These are phyloP conservation scores for Etheostoma perlongum DNA, from an alignment of 2,797 vertebrate species.

Conservation along the genomic window DNA sequence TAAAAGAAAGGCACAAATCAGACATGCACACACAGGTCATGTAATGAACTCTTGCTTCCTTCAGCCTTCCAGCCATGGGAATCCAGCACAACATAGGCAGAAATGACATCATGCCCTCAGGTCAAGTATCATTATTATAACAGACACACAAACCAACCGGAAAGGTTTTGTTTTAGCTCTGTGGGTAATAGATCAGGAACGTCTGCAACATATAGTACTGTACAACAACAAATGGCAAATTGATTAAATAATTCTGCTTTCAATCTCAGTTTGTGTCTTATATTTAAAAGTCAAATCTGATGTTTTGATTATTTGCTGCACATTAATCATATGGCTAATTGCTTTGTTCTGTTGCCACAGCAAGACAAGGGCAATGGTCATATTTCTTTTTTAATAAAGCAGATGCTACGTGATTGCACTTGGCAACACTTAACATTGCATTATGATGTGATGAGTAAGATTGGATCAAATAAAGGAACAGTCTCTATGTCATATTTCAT, in stretches of 20 bases:
- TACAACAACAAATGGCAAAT: background rate
- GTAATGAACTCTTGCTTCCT: conserved; percentile 66
- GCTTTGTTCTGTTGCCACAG: conserved; percentile 44
- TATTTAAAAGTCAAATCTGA: background rate
- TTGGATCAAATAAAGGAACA: conserved; percentile 30
- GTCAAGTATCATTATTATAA: conserved; percentile 43
- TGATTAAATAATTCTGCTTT: background rate
- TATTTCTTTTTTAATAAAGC: conserved; percentile 10
- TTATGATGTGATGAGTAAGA: conserved; percentile 38
- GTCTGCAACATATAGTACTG: background rate
- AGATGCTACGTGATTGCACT: conserved; percentile 44
- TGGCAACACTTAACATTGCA: conserved; percentile 33
- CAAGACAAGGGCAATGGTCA: conserved; percentile 14
- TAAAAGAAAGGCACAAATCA: conserved; percentile 32
- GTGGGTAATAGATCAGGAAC: conserved; percentile 9
- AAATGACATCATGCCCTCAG: conserved; percentile 63
- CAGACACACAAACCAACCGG: conserved; percentile 32
- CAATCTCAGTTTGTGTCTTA: conserved; percentile 5
- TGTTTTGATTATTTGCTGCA: conserved; percentile 10
- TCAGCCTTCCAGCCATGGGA: conserved; percentile 67
- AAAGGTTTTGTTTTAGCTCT: conserved; percentile 3
- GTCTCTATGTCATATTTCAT: conserved; percentile 14
- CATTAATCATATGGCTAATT: conserved; percentile 24
- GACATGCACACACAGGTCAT: conserved; percentile 71
- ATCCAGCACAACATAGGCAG: conserved; percentile 49